Conservation (phyloP, 2,888 invertebrate genomes). For the Tipula confusa region DNA sequence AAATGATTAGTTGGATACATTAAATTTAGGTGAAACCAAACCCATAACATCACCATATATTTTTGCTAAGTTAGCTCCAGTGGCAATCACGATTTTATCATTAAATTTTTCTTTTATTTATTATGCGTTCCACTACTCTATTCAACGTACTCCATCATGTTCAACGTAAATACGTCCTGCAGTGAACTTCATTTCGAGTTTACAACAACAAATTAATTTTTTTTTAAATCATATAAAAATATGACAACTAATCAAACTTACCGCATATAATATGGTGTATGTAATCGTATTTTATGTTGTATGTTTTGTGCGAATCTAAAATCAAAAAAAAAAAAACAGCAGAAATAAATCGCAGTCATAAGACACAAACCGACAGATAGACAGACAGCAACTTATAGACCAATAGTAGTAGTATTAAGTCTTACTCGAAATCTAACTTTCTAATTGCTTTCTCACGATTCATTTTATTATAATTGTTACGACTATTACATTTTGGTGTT, state of each 20-base stretch:
- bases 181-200: background rate
- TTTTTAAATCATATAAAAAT: background rate
- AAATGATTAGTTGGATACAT: too few relatives aligned
- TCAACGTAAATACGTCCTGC: background rate
- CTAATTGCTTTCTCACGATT: conserved; percentile 25
- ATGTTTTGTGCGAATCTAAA: background rate
- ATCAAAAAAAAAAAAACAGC: background rate
- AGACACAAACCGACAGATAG: background rate
- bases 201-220: background rate
- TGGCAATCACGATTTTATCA: background rate
- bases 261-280: background rate
- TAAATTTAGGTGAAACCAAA: background rate
- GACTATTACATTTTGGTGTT: background rate
- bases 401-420: background rate
- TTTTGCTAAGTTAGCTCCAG: background rate
- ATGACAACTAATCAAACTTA: background rate
- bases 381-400: background rate
- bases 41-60: too few relatives aligned
- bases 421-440: background rate
- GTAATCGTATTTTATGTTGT: background rate
- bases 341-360: background rate
- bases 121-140: background rate
- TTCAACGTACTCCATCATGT: background rate
- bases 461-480: background rate
- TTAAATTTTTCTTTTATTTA: background rate